Conservation (phyloP, 2,797 vertebrate species). For the Urosaurus nigricauda region DNA sequence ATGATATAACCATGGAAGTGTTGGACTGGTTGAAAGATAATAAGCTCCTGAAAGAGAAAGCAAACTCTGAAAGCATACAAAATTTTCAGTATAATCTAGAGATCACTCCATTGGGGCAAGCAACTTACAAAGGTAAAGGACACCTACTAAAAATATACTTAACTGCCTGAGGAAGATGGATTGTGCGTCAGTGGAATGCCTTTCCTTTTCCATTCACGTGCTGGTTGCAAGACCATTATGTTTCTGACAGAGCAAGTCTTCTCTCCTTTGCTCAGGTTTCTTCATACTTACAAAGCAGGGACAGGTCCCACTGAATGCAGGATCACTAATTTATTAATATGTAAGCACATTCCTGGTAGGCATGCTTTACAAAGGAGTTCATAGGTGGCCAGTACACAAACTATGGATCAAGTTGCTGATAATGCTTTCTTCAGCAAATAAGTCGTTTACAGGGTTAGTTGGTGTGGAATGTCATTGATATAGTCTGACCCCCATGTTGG, state of each 20-base stretch:
- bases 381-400: not conserved
- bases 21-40: conserved; percentile 83
- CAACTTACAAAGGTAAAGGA: conserved; percentile 90
- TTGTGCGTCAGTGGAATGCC: not conserved
- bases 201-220: not conserved
- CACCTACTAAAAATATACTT: not conserved
- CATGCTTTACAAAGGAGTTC: too few species aligned
- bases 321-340: not conserved
- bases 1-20: conserved; percentile 78
- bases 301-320: not conserved
- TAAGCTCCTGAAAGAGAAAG: conserved; percentile 79
- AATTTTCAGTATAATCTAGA: conserved; percentile 66
- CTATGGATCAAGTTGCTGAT: not conserved
- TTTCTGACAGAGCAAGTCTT: not conserved
- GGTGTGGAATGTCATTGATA: not conserved
- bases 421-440: not conserved
- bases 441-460: not conserved
- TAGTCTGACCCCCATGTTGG: too few species aligned
- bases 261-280: not conserved
- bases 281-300: not conserved
- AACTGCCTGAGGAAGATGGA: not conserved
- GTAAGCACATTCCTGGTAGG: not conserved
- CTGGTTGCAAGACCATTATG: too few species aligned
- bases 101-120: conserved; percentile 89
- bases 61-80: conserved; percentile 42